Conservation (phyloP, 2,113 vertebrate genomes). For the Neodon shergylaensis region DNA sequence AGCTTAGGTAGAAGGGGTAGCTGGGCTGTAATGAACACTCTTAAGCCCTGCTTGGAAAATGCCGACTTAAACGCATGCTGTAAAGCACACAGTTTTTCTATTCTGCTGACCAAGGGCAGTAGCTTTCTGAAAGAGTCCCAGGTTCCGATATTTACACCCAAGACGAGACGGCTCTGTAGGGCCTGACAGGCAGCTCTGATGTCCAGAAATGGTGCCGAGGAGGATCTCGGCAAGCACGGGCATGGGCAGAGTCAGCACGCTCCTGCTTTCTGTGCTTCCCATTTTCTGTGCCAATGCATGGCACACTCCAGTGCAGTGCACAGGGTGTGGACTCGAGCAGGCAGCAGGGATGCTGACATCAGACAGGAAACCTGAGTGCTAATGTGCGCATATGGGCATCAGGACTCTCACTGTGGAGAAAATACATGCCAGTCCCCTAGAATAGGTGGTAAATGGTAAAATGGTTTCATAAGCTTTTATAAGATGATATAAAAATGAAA, state of each 20-base stretch:
- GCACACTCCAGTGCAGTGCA: neutral
- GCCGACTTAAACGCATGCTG: neutral
- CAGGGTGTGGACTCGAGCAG: neutral
- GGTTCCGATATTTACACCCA: neutral
- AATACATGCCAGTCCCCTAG: neutral
- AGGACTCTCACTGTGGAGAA: neutral
- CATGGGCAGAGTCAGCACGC: neutral
- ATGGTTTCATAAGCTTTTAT: conserved; percentile 19
- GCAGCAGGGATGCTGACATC: neutral
- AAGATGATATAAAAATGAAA: conserved; percentile 26
- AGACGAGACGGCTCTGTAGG: neutral
- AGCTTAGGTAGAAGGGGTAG: neutral
- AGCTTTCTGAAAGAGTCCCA: conserved; percentile 1
- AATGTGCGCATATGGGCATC: neutral
- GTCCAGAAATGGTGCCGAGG: neutral
- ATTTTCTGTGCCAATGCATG: neutral
- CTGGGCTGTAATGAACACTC: neutral
- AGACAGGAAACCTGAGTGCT: neutral
- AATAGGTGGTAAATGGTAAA: conserved; percentile 32
- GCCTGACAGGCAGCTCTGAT: neutral
- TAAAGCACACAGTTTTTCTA: neutral
- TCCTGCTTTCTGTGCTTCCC: neutral
- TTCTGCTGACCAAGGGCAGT: neutral
- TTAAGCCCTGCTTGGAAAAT: neutral
- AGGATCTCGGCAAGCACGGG: too few relatives aligned